Conservation (phyloP, 64 coral and sea anemone species). For the Porites lutea region DNA sequence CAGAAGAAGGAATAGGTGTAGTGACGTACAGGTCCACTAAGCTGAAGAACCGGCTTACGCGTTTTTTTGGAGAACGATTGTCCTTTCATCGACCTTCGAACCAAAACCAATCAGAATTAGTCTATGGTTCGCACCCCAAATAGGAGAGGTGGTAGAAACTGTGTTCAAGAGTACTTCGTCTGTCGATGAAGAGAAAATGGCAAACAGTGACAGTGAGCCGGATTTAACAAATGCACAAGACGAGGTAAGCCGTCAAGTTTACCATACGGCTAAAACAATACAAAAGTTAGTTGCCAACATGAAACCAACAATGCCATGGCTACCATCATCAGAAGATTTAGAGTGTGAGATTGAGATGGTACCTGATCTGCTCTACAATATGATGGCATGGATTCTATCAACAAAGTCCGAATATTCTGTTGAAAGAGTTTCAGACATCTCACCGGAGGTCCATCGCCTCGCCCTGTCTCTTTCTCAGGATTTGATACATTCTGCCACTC, state of each 20-base stretch:
- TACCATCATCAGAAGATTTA: background rate
- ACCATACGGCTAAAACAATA: background rate
- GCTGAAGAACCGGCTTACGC: background rate
- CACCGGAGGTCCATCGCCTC: slow-evolving; percentile 20
- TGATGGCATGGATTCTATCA: too few species aligned
- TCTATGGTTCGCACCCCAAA: background rate
- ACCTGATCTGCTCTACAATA: slow-evolving; percentile 58
- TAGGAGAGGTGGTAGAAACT: background rate
- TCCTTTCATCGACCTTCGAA: background rate
- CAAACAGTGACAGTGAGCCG: background rate
- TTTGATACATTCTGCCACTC: slow-evolving; percentile 58
- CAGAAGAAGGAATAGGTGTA: background rate
- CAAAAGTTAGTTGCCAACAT: background rate
- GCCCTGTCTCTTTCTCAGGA: slow-evolving; percentile 63
- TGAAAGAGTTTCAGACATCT: slow-evolving; percentile 27
- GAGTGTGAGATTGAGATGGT: background rate
- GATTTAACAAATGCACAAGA: background rate
- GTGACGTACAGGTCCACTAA: background rate
- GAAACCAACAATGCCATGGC: slow-evolving; percentile 9
- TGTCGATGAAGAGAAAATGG: background rate
- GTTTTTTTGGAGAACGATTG: background rate
- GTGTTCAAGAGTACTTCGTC: background rate
- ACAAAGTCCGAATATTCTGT: slow-evolving; percentile 13
- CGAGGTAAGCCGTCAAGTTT: background rate
- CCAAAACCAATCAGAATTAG: slow-evolving; percentile 5